These are phyloP conservation scores for Meiosimyza decipiens DNA, from an alignment of 2,888 invertebrate genomes.

Conservation along the genomic window DNA sequence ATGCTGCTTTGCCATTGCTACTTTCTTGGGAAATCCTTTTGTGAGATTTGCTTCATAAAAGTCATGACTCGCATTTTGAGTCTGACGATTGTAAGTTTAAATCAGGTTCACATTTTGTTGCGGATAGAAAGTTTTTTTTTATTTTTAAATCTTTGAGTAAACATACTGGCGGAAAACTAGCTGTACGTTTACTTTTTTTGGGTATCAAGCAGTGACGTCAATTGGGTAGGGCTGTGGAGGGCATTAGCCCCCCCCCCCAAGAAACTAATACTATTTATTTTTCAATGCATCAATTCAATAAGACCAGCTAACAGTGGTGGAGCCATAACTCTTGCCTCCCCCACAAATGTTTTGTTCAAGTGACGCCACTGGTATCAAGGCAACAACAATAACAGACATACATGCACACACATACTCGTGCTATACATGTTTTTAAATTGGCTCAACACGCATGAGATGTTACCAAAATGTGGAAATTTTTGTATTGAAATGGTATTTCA, in stretches of 20 bases:
- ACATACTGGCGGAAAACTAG: background rate
- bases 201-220: no score
- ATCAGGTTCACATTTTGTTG: background rate
- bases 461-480: background rate
- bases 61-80: conserved; percentile 29
- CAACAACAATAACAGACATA: background rate
- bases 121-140: background rate
- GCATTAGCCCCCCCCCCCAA: no score
- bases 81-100: conserved; percentile 6
- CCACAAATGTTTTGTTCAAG: no score
- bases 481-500: background rate
- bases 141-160: conserved; percentile 26
- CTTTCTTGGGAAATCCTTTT: conserved; percentile 32
- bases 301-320: no score
- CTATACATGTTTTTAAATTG: conserved; percentile 25
- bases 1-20: background rate
- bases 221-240: no score
- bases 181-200: background rate
- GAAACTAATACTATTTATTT: no score
- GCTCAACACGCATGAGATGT: conserved; percentile 27
- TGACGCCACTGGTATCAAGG: no score
- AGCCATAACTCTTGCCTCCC: no score
- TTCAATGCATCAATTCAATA: no score
- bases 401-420: conserved; percentile 12
- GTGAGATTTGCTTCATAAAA: background rate